Percentiles rank a stretch among this genome's conserved stretches.
Evolutionary conservation across 2,113 vertebrate species (phyloP).

Genomic region (Hydropotes inermis): DNA sequence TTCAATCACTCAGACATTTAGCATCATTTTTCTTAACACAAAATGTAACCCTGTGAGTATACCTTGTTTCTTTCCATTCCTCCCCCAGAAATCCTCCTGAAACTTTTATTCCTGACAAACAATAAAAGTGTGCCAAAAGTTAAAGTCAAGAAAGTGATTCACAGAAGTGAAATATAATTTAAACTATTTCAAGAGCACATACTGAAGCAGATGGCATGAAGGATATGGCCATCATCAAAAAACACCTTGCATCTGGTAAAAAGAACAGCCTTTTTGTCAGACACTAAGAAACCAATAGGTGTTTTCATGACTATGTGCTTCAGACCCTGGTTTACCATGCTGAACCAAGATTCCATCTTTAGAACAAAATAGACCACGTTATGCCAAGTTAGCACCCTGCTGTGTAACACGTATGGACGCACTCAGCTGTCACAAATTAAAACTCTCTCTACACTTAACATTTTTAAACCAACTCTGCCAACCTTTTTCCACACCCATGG

Average conservation of each 20-base stretch:
- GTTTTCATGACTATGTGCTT: not conserved
- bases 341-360: not conserved
- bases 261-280: not conserved
- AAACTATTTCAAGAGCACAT: not conserved
- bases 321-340: not conserved
- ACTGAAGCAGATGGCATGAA: not conserved
- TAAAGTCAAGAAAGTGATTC: not conserved
- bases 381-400: not conserved
- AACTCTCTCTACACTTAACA: not conserved
- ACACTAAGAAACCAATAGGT: not conserved
- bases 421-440: not conserved
- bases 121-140: not conserved
- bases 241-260: not conserved
- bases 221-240: not conserved
- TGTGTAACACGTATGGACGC: accelerated
- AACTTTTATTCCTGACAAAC: not conserved
- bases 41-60: too few species aligned
- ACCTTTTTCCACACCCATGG: not conserved
- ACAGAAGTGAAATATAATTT: not conserved
- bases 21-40: not conserved
- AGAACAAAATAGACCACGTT: not conserved
- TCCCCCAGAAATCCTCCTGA: not conserved
- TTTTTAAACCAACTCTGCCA: not conserved
- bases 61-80: not conserved
- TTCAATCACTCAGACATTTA: not conserved